Conservation (phyloP, 2,888 invertebrate species). For the Tolmerus cingulatus region DNA sequence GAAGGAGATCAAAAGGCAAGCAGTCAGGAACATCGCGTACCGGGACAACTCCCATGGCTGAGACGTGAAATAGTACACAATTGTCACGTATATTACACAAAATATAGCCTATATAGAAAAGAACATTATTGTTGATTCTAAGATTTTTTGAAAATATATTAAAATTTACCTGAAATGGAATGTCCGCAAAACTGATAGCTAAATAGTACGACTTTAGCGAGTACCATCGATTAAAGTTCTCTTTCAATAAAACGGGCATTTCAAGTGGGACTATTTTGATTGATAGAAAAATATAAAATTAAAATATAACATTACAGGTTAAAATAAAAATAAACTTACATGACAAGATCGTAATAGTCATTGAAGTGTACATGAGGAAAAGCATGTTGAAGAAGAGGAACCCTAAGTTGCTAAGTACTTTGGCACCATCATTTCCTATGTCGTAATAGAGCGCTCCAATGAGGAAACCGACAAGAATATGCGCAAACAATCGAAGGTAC, state of each 20-base stretch:
- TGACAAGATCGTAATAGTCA: constrained; percentile 97
- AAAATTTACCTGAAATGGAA: constrained; percentile 89
- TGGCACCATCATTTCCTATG: constrained; percentile 94
- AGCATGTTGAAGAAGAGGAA: constrained; percentile 98
- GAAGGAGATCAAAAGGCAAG: constrained; percentile 89
- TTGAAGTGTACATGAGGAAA: constrained; percentile 99
- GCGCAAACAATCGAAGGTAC: constrained; percentile 92
- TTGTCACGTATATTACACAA: constrained; percentile 89
- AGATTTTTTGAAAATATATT: neutral
- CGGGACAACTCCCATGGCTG: constrained; percentile 86
- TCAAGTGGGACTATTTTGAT: constrained; percentile 83
- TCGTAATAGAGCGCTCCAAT: constrained; percentile 96
- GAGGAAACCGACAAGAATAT: constrained; percentile 89
- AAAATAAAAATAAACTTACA: constrained; percentile 70
- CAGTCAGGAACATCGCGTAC: constrained; percentile 87
- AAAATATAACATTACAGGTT: neutral
- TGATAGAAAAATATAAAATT: neutral
- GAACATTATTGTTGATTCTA: neutral
- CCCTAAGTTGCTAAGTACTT: constrained; percentile 94
- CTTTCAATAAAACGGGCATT: constrained; percentile 92
- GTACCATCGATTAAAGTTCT: constrained; percentile 98
- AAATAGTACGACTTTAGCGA: constrained; percentile 93
- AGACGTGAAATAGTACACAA: constrained; percentile 94
- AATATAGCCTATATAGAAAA: constrained; percentile 81
- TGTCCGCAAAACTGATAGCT: constrained; percentile 93